Evolutionary conservation across 1,140 invertebrate species (phyloP).

Genomic region (Heliconius eleuchia): DNA sequence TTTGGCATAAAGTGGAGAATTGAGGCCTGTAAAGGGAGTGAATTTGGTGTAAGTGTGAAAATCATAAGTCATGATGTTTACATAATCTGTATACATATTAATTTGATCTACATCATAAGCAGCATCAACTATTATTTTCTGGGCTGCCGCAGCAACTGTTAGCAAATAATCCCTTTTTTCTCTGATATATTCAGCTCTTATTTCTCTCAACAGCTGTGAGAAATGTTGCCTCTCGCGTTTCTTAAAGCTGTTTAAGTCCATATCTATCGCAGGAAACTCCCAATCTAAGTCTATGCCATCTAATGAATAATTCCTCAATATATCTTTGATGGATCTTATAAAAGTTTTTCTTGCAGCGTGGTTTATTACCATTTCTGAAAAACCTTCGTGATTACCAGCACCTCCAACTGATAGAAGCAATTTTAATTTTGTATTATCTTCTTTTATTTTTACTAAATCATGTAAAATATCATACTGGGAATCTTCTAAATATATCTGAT

Average conservation of each 20-base stretch:
- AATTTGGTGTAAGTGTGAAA: slow-evolving; percentile 90
- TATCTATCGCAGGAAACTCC: slow-evolving; percentile 89
- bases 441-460: slow-evolving; percentile 83
- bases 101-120: slow-evolving; percentile 90
- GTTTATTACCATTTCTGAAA: slow-evolving; percentile 86
- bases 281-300: slow-evolving; percentile 94
- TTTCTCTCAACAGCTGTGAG: slow-evolving; percentile 86
- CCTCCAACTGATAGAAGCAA: slow-evolving; percentile 91
- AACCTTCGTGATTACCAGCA: slow-evolving; percentile 83
- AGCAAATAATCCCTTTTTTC: slow-evolving; percentile 84
- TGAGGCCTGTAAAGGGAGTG: slow-evolving; percentile 91
- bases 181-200: slow-evolving; percentile 84
- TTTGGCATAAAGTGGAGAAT: slow-evolving; percentile 88
- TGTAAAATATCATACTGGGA: slow-evolving; percentile 75
- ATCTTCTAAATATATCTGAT: slow-evolving; percentile 79
- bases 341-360: slow-evolving; percentile 87
- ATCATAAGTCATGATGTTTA: slow-evolving; percentile 95
- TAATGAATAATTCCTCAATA: slow-evolving; percentile 84
- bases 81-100: slow-evolving; percentile 91
- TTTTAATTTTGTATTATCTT: slow-evolving; percentile 86
- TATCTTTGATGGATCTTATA: slow-evolving; percentile 84
- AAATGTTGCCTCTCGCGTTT: slow-evolving; percentile 86
- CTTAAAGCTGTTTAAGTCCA: slow-evolving; percentile 14
- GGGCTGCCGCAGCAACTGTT: slow-evolving; percentile 89
- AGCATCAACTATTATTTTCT: slow-evolving; percentile 86